Evolutionary conservation across 2,797 vertebrate genomes (phyloP).

Genomic region (Xenopus petersii): DNA sequence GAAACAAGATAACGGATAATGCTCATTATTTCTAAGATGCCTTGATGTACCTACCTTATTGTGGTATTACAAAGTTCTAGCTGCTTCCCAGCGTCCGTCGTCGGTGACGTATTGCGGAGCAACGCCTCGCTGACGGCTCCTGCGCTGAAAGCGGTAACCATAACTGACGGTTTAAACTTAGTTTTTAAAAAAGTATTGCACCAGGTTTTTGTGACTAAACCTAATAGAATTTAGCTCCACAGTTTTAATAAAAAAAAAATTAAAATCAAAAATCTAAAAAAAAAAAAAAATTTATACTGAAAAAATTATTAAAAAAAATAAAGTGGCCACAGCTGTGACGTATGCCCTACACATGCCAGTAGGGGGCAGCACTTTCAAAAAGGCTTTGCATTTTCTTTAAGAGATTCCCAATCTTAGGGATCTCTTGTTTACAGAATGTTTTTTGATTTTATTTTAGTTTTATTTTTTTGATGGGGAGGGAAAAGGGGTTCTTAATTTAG

Average conservation of each 20-base stretch:
- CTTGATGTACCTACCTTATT: conserved; percentile 90
- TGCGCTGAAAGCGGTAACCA: conserved; percentile 67
- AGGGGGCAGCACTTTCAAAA: conserved; percentile 94
- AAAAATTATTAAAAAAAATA: conserved; percentile 44
- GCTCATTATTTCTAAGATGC: conserved; percentile 89
- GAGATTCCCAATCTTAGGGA: conserved; percentile 76
- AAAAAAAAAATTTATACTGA: conserved; percentile 19
- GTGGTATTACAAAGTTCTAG: conserved; percentile 69
- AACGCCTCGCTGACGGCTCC: conserved; percentile 10
- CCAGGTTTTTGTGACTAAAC: conserved; percentile 89
- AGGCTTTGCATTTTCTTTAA: conserved; percentile 95
- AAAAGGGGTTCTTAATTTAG: conserved; percentile 44
- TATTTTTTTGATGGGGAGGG: no score
- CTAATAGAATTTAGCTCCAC: conserved; percentile 94
- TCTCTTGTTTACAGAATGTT: conserved; percentile 98
- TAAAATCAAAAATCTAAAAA: conserved; percentile 23
- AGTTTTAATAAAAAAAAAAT: conserved; percentile 69
- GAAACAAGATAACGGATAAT: conserved; percentile 29
- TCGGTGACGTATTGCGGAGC: conserved; percentile 15
- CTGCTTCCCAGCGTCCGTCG: conserved; percentile 10
- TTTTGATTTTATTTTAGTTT: conserved; percentile 54
- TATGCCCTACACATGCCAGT: conserved; percentile 80
- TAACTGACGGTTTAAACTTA: conserved; percentile 78
- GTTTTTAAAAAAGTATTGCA: conserved; percentile 93
- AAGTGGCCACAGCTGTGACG: conserved; percentile 98